Evolutionary conservation across 1,140 invertebrate species (phyloP).

Genomic region (Leptopilina boulardi): DNA sequence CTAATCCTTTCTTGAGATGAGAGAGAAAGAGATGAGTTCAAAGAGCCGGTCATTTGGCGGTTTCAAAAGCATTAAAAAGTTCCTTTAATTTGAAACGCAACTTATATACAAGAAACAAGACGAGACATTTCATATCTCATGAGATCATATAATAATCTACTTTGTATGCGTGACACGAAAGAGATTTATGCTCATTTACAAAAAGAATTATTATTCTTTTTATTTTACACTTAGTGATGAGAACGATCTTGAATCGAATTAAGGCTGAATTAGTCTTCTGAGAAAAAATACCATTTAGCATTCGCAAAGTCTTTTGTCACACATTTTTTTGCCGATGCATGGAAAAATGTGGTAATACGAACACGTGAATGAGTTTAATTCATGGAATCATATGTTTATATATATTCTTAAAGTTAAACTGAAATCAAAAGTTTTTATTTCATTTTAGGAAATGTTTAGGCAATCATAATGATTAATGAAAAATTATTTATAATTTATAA

Average conservation of each 20-base stretch:
- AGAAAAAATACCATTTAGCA: constrained; percentile 16
- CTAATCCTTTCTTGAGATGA: constrained; percentile 63
- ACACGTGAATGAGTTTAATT: background rate
- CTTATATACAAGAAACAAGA: background rate
- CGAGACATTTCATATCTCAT: constrained; percentile 13
- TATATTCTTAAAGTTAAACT: too few relatives aligned
- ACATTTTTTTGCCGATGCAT: background rate
- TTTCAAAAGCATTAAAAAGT: constrained; percentile 26
- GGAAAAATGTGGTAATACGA: background rate
- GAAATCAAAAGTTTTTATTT: too few relatives aligned
- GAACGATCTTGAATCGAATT: background rate
- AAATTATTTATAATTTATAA: too few relatives aligned
- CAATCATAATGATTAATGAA: too few relatives aligned
- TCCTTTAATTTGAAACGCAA: constrained; percentile 15
- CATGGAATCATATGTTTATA: background rate
- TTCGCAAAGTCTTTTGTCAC: background rate
- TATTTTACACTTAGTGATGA: background rate
- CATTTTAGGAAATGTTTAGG: too few relatives aligned
- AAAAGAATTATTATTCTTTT: constrained; percentile 20
- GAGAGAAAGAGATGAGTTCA: constrained; percentile 20
- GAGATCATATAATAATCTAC: constrained; percentile 15
- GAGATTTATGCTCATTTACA: constrained; percentile 14
- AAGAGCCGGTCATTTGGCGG: constrained; percentile 52
- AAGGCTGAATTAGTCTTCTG: background rate
- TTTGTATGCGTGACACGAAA: constrained; percentile 15